Percentiles rank a stretch among this genome's conserved stretches.
These are phyloP conservation scores for Spisula solida DNA, from an alignment of 2,888 invertebrate genomes.

Conservation along the genomic window DNA sequence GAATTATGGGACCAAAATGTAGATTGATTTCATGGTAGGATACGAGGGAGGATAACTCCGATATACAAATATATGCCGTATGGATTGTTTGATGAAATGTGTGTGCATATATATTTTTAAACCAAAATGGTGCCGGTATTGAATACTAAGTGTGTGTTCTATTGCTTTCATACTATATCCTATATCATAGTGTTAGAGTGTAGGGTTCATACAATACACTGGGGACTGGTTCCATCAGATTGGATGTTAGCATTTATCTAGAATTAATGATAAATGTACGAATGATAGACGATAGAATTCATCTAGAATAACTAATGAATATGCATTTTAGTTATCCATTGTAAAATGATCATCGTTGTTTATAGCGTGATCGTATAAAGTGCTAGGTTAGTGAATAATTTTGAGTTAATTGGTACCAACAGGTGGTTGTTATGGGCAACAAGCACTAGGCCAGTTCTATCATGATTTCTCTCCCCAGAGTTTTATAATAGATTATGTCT, in stretches of 20 bases:
- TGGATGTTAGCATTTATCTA: too few relatives aligned
- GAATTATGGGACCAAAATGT: conserved; percentile 4
- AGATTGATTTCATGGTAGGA: not conserved
- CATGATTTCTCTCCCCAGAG: not conserved
- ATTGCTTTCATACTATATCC: not conserved
- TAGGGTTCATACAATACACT: not conserved
- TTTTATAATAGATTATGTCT: conserved; percentile 17
- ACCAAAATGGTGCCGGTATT: conserved; percentile 41
- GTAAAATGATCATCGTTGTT: too few relatives aligned
- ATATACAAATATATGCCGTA: not conserved
- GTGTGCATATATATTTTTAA: conserved; percentile 13
- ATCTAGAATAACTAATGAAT: too few relatives aligned
- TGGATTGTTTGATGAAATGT: not conserved
- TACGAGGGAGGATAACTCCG: not conserved
- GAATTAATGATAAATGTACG: too few relatives aligned
- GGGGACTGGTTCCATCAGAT: not conserved
- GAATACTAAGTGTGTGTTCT: conserved; percentile 40
- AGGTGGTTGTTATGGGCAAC: not conserved
- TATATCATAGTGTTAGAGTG: not conserved
- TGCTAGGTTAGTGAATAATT: not conserved
- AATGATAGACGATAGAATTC: too few relatives aligned
- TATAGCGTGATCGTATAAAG: not conserved
- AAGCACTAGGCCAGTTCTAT: conserved; percentile 2
- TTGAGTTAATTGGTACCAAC: not conserved
- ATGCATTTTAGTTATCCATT: too few relatives aligned